Evolutionary conservation across 35 echinoderm and acorn worm species (phyloP).

Genomic region (Ophioderma brevispina): DNA sequence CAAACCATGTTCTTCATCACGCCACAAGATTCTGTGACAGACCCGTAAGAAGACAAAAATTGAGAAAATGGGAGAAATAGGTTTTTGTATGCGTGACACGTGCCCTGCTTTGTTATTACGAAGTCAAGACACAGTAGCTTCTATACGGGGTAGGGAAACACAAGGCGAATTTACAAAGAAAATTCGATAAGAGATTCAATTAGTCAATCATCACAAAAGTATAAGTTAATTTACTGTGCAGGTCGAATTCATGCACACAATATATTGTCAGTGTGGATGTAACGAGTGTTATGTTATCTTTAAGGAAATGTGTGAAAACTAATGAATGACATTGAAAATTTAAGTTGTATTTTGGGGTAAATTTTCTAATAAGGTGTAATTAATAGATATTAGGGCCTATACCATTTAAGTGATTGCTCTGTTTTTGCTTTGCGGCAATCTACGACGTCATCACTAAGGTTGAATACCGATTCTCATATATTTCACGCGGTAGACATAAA

Average conservation of each 20-base stretch:
- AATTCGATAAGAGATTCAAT: background rate
- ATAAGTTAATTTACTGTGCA: background rate
- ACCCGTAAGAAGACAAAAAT: background rate
- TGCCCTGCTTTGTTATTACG: background rate
- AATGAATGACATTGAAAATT: no score
- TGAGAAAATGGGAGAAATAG: background rate
- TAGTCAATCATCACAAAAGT: background rate
- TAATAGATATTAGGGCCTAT: no score
- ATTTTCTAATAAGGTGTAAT: no score
- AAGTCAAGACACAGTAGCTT: background rate
- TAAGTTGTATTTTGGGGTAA: no score
- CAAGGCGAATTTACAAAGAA: background rate
- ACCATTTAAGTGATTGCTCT: no score
- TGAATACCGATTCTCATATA: no score
- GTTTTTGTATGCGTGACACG: slow-evolving; percentile 1
- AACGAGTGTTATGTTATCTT: no score
- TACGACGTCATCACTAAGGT: no score
- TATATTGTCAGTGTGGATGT: no score
- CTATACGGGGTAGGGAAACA: background rate
- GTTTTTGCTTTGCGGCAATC: no score
- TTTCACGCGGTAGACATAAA: no score
- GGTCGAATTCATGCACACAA: background rate
- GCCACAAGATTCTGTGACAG: background rate
- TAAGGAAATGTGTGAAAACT: no score
- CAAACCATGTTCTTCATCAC: background rate